Percentiles rank a stretch among this genome's conserved stretches.
Evolutionary conservation across 2,888 invertebrate genomes (phyloP).

Genomic region (Drosophila anomelani): DNA sequence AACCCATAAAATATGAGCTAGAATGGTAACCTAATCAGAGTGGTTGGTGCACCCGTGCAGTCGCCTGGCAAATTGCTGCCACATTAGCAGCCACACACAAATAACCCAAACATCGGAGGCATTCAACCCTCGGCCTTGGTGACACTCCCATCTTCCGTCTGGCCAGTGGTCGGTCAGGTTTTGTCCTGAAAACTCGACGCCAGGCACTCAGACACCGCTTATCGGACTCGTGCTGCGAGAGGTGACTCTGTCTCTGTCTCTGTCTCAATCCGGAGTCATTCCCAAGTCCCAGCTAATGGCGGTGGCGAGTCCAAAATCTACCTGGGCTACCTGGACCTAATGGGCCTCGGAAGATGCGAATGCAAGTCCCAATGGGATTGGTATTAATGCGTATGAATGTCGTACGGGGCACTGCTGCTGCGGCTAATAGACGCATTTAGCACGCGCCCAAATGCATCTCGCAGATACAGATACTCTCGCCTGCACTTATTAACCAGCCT

Average conservation of each 20-base stretch:
- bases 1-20: slow-evolving; percentile 15
- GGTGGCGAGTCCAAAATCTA: slow-evolving; percentile 19
- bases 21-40: slow-evolving; percentile 43
- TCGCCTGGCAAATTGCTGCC: slow-evolving; percentile 37
- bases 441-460: slow-evolving; percentile 63
- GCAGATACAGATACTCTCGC: slow-evolving; percentile 38
- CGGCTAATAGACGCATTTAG: slow-evolving; percentile 71
- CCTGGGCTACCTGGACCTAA: slow-evolving; percentile 35
- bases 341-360: slow-evolving; percentile 22
- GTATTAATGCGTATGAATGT: slow-evolving; percentile 17
- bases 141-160: slow-evolving; percentile 9
- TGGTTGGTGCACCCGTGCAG: slow-evolving; percentile 22
- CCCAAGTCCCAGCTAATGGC: slow-evolving; percentile 30
- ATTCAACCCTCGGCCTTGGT: slow-evolving; percentile 61
- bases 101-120: slow-evolving; percentile 1
- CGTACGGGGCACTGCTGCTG: not conserved
- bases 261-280: slow-evolving; percentile 3
- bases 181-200: slow-evolving; percentile 27
- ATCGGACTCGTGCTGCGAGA: slow-evolving; percentile 54
- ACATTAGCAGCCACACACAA: slow-evolving; percentile 19
- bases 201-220: slow-evolving; percentile 72
- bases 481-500: slow-evolving; percentile 31
- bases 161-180: not conserved
- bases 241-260: slow-evolving; percentile 18
- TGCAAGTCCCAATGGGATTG: slow-evolving; percentile 22